Evolutionary conservation across 2,797 vertebrate genomes (phyloP), one percentile per base, ranked within the genome.

Genomic region (Sebastes reedi): DNA sequence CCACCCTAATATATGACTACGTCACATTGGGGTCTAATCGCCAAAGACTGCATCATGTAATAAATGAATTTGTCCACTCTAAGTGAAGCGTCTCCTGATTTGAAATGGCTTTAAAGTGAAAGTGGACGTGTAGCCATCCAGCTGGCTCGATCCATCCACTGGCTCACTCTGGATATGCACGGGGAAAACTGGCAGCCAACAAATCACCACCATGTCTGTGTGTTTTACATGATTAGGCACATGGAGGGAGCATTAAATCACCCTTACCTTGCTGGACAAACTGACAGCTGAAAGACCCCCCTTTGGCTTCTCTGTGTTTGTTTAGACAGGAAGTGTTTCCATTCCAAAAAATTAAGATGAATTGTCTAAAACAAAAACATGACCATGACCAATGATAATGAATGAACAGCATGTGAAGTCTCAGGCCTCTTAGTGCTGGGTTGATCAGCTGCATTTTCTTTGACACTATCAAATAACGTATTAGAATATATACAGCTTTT

Each of bases 221-320:
- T 90, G 82, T 92, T 90, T 92, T 91, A 91, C 91, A 92, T 90
- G 88, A 88, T 93, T 88, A 91, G 89, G 81, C 87, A 90, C 88
- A 87, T 89, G 86, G 86, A 87, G 73, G 46, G 68, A 79, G 81
- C 81, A 81, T 89, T 91, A 89, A 88, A 91, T 91, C 87, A 86
- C 22, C 60, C 69, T 69, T 81, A 79, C 82, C 82, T 89, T 71
- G 79, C 86, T 77, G 86, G 79, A 75, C 82, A 88, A 85, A 72
- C 56, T 86, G 85, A 81, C 85, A 84, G 81, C 88, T 72, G 74
- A 18, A 42, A 82, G 67, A 79, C 62, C 65, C 46, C 75, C 75
- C 30, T 78, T 42, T 42, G 61, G 79, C 70, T 80, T 77, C 62
- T 71, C 72, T 46, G 18, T 30, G 61, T 18, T 14, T 4, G 10